phyloP scores from a whole-genome alignment of 2,888 invertebrate species.

The Hemithea aestivaria region DNA sequence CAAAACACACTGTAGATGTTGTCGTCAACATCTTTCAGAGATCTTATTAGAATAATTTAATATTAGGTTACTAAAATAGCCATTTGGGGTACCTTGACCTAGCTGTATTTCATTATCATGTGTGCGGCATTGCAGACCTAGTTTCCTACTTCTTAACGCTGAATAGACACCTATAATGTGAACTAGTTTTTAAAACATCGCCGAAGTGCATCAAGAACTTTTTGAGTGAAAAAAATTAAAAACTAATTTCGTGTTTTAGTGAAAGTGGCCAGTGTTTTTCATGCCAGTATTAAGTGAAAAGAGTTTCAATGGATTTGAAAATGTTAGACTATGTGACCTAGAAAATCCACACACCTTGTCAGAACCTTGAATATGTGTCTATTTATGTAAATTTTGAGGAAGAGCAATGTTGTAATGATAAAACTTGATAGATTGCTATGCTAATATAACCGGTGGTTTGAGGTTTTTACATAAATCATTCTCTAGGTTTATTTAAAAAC shows the following conservation, averaged over 20 bases:
- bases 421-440: no score
- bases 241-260: conserved; percentile 8
- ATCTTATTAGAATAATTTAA: conserved; percentile 3
- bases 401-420: not conserved
- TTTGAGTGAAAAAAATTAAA: not conserved
- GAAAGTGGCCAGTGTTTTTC: conserved; percentile 10
- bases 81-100: conserved; percentile 54
- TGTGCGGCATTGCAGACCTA: conserved; percentile 42
- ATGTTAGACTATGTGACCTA: conserved; percentile 6
- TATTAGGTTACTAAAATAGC: conserved; percentile 44
- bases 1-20: conserved; percentile 20
- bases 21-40: conserved; percentile 6
- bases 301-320: not conserved
- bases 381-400: conserved; percentile 11
- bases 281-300: not conserved
- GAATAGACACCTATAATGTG: conserved; percentile 7
- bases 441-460: no score
- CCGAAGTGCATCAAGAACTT: conserved; percentile 1
- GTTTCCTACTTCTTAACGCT: conserved; percentile 31
- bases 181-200: conserved; percentile 5
- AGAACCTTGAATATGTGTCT: conserved; percentile 5
- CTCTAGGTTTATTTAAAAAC: no score
- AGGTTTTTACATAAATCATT: no score
- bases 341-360: conserved; percentile 5
- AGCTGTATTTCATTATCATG: conserved; percentile 40